Base-by-base conservation (phyloP, 2,797 vertebrate species). In the Stomatorhinus walkeri region DNA sequence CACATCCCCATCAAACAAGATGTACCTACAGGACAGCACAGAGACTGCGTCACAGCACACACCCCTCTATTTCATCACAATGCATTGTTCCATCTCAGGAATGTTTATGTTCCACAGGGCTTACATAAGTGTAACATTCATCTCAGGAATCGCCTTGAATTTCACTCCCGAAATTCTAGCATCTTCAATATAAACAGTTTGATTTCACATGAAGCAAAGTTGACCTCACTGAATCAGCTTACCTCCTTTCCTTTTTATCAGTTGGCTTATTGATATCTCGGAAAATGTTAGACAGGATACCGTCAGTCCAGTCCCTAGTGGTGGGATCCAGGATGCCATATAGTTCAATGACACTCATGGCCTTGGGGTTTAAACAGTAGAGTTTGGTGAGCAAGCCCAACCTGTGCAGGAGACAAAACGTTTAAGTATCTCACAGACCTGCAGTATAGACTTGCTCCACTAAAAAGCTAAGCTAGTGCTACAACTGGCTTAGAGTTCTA, bases 1-100 rank as follows among this genome's bases (percentile, higher is more conserved):
- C 87, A 99, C 98, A n/a, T 99, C 98, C 2, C 98, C 98, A 90
- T 99, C 98, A 91, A 99, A 99, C 87, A 99, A 94, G 89, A 99
- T 98, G 90, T 99, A 99, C 93, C 98, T 99, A 94, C 22, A 12
- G 56, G 87, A 87, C 52, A 72, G 12, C 19, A 87, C 87, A 91
- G 16, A 28, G 19, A 28, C 51, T 36, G 12, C 0, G 22, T 85
- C 36, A 51, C 3, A 85, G 81, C 52, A 85, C 79, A 36, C 28
- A 22, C 52, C 10, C 40, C 6, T 24, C 16, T 4, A 49, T 88
- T 19, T 46, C 16, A 88, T 8, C 16, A 81, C 16, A 48, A 56
- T n/a, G 12, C 28, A 14, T 24, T 32, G 16, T 19, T 52, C 28
- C 0, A 19, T 86, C 9, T 87, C 36, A 43, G 32, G 40, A 43